Evolutionary conservation across 1,140 invertebrate genomes (phyloP), one percentile per base, ranked within the genome.

Genomic region (Caenorhabditis latens): DNA sequence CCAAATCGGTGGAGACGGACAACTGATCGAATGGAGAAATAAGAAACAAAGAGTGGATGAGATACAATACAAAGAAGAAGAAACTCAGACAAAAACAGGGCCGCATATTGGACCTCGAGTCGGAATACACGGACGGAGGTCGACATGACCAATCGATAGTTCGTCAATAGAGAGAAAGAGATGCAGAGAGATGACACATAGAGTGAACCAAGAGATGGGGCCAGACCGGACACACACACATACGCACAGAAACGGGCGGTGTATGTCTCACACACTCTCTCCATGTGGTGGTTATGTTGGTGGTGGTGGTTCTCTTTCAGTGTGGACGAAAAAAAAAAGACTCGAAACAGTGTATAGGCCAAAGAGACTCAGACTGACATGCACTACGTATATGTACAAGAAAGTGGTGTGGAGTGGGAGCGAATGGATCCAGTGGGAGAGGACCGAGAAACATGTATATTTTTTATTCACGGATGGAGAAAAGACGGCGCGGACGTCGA

Each of bases 71-170:
- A 8, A 2, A 32, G 14, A 71, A 46, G 4, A 71, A 43, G 40
- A 43, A 42, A 46, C 65, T 7, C 65, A 71, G 65, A 71, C n/a
- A 71, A 71, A 71, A 71, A 32, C 61, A 24, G 61, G 14, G 24
- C 11, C 61, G 16, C 32, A 65, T 2, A 71, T 40, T 46, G 65
- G 65, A 71, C 65, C 21, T 13, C 65, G 24, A 71, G n/a, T 71
- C 65, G 65, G 65, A 46, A 32, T 40, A 71, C 65, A 71, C 65
- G 65, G 65, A 71, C 65, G 65, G 65, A 71, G 65, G 65, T 71
- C 65, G 65, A 71, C 65, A 71, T 71, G 65, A 71, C 65, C 65
- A 71, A 71, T 71, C 65, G 21, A 71, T 71, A 71, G 65, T 71
- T 71, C 65, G 65, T 46, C 42, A 6, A 21, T 19, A 43, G 40